These are phyloP conservation scores for Opisthograptis luteolata DNA, from an alignment of 2,888 invertebrate species.

Conservation along the genomic window DNA sequence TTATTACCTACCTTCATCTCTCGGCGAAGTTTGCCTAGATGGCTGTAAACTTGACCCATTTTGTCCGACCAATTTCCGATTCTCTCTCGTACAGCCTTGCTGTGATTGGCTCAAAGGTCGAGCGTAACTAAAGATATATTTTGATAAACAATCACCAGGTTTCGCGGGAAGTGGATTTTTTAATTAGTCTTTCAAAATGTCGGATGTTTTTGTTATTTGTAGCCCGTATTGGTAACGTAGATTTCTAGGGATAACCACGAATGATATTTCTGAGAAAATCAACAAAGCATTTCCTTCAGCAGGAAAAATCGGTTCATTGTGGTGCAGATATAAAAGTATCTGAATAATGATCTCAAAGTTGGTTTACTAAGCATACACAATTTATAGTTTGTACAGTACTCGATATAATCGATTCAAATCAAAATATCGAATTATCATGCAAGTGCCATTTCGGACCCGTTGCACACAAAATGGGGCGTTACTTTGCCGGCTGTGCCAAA, in stretches of 20 bases:
- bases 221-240: background rate
- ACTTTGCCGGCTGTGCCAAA: constrained; percentile 59
- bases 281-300: no score
- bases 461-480: constrained; percentile 54
- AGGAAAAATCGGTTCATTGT: no score
- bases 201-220: constrained; percentile 20
- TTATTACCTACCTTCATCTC: constrained; percentile 11
- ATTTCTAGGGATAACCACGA: constrained; percentile 1
- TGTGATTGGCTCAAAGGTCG: constrained; percentile 51
- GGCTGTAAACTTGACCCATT: constrained; percentile 54
- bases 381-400: no score
- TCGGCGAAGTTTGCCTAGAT: constrained; percentile 20
- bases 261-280: background rate
- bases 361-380: no score
- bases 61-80: constrained; percentile 49
- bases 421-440: constrained; percentile 21
- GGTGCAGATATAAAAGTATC: no score
- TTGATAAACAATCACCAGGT: constrained; percentile 46
- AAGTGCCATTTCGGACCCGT: constrained; percentile 48
- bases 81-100: constrained; percentile 53
- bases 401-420: constrained; percentile 1
- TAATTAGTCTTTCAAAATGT: constrained; percentile 31
- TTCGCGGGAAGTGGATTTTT: constrained; percentile 35
- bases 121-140: constrained; percentile 44
- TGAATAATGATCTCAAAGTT: no score